Evolutionary conservation across 2,888 invertebrate genomes (phyloP), one percentile per base, ranked within the genome.

Genomic region (Aphrophora alni): DNA sequence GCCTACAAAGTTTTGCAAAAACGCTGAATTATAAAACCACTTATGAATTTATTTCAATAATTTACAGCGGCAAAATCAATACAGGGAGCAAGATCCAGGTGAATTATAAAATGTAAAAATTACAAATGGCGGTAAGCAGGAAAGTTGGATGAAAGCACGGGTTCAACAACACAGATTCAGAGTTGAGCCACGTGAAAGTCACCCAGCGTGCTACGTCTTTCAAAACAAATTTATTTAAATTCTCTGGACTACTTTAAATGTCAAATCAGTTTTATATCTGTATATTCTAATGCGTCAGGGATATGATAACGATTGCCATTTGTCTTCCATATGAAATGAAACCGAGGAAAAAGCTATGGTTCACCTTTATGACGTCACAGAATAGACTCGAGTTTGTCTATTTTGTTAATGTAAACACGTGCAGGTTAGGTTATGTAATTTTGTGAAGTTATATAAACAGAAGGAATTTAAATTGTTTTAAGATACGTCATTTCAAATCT

Each of bases 181-280:
- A 21, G 4, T 21, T 59, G n/a, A 1, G 21, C n/a, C 59, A 21
- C 21, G 59, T 21, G 21, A 59, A 59, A 59, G 59, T 44, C 14
- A 2, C 44, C 33, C 8, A 44, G 10, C 17, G 44, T 44, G 44
- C 17, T 4, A 8, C 44, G 44, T 44, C 44, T 14, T 44, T 59
- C 59, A 59, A 59, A 59, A 59, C 59, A 59, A 8, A 59, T 59
- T n/a, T 59, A 59, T 59, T 59, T 59, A 59, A n/a, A 59, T 59
- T 21, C 12, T 21, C 59, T 59, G 21, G 59, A 1, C 21, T 7
- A 59, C 59, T 21, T 59, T 59, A 21, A 59, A n/a, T 59, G 5
- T 59, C n/a, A 59, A 59, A 59, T 59, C 21, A 10, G 59, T 3
- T 33, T 44, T 44, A 44, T 44, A 44, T 14, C 12, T 21, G 59